Percentiles rank a stretch among this genome's conserved stretches.
Conservation (phyloP, 2,888 invertebrate genomes). For the Chalcis sispes region DNA sequence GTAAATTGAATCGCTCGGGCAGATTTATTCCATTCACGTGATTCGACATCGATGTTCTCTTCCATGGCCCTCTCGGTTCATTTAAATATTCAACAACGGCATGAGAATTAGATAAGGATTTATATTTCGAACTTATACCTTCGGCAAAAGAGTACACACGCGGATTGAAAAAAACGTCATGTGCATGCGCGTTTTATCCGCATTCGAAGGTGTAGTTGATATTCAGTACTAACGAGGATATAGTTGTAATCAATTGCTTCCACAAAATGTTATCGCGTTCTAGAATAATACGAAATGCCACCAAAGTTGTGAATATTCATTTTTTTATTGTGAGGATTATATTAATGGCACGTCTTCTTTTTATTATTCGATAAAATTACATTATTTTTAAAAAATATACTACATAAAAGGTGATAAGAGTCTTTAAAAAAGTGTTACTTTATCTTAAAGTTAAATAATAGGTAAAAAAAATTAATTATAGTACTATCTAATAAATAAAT, state of each 20-base stretch:
- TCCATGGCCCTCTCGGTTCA: slow-evolving; percentile 54
- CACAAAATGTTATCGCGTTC: slow-evolving; percentile 17
- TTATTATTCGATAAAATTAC: too few relatives aligned
- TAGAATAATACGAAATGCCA: slow-evolving; percentile 14
- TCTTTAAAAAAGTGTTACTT: too few relatives aligned
- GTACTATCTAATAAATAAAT: too few relatives aligned
- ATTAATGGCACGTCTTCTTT: not conserved
- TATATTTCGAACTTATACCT: slow-evolving; percentile 37
- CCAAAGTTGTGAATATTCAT: slow-evolving; percentile 18
- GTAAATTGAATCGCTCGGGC: slow-evolving; percentile 35
- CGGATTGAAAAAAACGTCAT: slow-evolving; percentile 3
- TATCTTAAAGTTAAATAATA: too few relatives aligned
- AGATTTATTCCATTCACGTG: slow-evolving; percentile 63
- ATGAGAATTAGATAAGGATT: slow-evolving; percentile 60
- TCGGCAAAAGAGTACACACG: not conserved
- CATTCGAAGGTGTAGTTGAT: slow-evolving; percentile 29
- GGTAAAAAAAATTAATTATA: too few relatives aligned
- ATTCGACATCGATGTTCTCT: slow-evolving; percentile 61
- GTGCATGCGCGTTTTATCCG: slow-evolving; percentile 25
- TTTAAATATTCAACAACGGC: slow-evolving; percentile 68
- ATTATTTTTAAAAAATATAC: too few relatives aligned
- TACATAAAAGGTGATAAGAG: too few relatives aligned
- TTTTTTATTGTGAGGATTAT: not conserved
- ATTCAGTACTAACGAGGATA: slow-evolving; percentile 52
- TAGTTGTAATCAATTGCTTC: slow-evolving; percentile 43